These are phyloP conservation scores for Takifugu ocellatus DNA, from an alignment of 2,797 vertebrate species.

Conservation along the genomic window DNA sequence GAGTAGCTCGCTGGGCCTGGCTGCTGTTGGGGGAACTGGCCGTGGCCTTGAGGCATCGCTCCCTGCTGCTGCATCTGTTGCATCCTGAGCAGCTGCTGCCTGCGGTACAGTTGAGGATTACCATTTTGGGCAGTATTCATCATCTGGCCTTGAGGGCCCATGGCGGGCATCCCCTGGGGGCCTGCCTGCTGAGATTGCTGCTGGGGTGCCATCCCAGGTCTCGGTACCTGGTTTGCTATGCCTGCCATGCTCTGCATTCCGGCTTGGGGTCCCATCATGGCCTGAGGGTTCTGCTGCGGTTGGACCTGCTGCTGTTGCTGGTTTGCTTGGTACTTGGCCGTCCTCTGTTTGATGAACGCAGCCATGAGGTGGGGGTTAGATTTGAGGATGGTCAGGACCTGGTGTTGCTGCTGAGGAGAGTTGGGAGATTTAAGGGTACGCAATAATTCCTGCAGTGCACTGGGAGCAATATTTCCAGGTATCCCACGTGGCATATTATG, in stretches of 20 bases:
- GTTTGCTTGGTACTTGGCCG: constrained; percentile 92
- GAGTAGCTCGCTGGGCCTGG: constrained; percentile 79
- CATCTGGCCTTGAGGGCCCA: constrained; percentile 88
- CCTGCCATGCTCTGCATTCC: constrained; percentile 86
- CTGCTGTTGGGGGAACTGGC: constrained; percentile 76
- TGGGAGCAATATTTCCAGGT: constrained; percentile 85
- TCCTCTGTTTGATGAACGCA: constrained; percentile 98
- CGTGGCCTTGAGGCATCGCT: constrained; percentile 75
- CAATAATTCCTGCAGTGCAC: constrained; percentile 91
- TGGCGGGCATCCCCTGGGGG: constrained; percentile 67
- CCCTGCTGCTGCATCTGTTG: constrained; percentile 77
- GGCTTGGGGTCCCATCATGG: constrained; percentile 75
- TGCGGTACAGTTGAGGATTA: constrained; percentile 84
- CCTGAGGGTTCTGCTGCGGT: constrained; percentile 75
- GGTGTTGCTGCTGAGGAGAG: constrained; percentile 95
- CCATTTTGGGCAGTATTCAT: constrained; percentile 87
- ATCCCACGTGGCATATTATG: constrained; percentile 81
- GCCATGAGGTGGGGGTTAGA: constrained; percentile 99
- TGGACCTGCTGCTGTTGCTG: constrained; percentile 74
- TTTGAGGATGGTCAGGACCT: constrained; percentile 97
- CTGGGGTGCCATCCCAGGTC: constrained; percentile 84
- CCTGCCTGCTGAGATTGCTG: constrained; percentile 79
- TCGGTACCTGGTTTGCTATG: constrained; percentile 77
- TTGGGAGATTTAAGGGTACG: constrained; percentile 95
- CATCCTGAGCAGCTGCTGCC: constrained; percentile 83